Percentiles rank a stretch among this genome's conserved stretches.
phyloP scores from a whole-genome alignment of 2,888 invertebrate genomes.

The Ligdia adustata region DNA sequence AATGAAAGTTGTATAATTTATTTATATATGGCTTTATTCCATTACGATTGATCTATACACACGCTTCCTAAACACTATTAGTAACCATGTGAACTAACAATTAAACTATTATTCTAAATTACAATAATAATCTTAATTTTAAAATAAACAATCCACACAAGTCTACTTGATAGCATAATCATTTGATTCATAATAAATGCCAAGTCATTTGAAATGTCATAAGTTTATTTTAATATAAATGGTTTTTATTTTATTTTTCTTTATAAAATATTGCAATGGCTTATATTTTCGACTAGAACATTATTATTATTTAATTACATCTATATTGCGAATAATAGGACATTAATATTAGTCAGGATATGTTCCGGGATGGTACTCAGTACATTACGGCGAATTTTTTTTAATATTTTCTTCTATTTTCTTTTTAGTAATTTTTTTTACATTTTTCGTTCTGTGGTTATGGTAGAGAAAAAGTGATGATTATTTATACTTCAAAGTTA shows the following conservation, averaged over 20 bases:
- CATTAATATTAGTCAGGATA: conserved; percentile 1
- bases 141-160: conserved; percentile 30
- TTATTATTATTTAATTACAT: conserved; percentile 69
- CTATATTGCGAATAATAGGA: conserved; percentile 59
- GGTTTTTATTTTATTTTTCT: no score
- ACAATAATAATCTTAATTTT: conserved; percentile 34
- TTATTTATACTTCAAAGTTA: no score
- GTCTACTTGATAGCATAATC: conserved; percentile 32
- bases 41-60: conserved; percentile 54
- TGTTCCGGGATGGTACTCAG: conserved; percentile 2
- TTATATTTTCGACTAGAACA: conserved; percentile 81
- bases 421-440: no score
- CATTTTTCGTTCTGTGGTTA: no score
- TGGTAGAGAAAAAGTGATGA: no score
- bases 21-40: conserved; percentile 54
- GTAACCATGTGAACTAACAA: conserved; percentile 61
- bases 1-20: no score
- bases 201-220: conserved; percentile 42
- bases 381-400: no score
- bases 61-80: conserved; percentile 59
- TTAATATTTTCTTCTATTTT: no score
- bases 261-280: conserved; percentile 80
- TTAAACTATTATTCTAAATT: conserved; percentile 45
- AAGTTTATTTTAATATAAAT: conserved; percentile 44
- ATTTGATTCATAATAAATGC: conserved; percentile 59